These are phyloP conservation scores for Lordiphosa collinella DNA, from an alignment of 1,140 invertebrate genomes.

Conservation along the genomic window DNA sequence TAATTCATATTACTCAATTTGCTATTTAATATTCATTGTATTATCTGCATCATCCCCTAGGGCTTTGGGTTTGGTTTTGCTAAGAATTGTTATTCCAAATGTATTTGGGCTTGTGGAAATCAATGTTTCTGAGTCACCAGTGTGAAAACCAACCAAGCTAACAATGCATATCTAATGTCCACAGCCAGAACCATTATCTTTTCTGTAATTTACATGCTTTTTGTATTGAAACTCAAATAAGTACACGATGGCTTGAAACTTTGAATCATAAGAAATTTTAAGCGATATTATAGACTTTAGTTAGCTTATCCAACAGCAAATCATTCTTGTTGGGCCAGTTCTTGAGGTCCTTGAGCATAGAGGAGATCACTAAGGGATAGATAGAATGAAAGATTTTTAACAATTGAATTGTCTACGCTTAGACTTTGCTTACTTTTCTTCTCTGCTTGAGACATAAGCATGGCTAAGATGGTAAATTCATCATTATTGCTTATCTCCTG, in stretches of 20 bases:
- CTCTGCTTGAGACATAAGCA: conserved; percentile 69
- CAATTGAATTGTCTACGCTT: neutral
- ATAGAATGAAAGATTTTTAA: neutral
- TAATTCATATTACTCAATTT: conserved; percentile 75
- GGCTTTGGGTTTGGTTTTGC: conserved; percentile 6
- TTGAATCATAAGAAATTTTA: conserved; percentile 4
- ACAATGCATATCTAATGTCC: conserved; percentile 1
- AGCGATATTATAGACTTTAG: conserved; percentile 20
- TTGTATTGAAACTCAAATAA: conserved; percentile 42
- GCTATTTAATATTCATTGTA: conserved; percentile 66
- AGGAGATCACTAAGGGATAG: conserved; percentile 37
- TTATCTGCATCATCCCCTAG: conserved; percentile 3
- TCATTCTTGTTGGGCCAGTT: conserved; percentile 38
- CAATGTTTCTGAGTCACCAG: conserved; percentile 1
- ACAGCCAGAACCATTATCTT: conserved; percentile 1
- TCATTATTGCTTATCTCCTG: conserved; percentile 64
- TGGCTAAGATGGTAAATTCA: conserved; percentile 55
- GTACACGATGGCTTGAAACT: conserved; percentile 29
- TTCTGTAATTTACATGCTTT: conserved; percentile 4
- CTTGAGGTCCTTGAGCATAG: conserved; percentile 43
- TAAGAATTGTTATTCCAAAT: conserved; percentile 22
- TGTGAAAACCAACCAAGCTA: neutral
- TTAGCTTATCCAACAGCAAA: conserved; percentile 29
- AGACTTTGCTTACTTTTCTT: conserved; percentile 39
- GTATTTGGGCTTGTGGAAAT: neutral